Conservation (phyloP, 2,113 vertebrate species). For the Theristicus caerulescens region DNA sequence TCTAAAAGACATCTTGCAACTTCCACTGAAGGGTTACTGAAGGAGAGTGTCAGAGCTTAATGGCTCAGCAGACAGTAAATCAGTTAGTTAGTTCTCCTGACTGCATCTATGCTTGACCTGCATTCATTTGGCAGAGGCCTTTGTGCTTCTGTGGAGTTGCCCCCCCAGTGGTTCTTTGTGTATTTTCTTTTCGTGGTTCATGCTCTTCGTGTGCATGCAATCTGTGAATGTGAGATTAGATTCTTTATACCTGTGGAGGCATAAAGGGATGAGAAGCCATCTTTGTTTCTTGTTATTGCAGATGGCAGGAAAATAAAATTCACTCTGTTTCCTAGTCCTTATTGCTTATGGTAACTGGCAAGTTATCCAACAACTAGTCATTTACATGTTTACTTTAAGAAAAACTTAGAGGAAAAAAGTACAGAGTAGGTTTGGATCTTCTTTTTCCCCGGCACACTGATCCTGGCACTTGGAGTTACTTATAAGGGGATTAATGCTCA, state of each 20-base stretch:
- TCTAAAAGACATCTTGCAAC: not conserved
- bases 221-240: not conserved
- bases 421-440: not conserved
- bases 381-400: not conserved
- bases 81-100: not conserved
- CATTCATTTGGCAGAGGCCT: not conserved
- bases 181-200: not conserved
- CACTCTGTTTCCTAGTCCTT: not conserved
- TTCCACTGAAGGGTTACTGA: not conserved
- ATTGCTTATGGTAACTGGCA: not conserved
- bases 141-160: not conserved
- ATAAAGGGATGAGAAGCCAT: not conserved
- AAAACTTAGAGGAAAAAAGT: not conserved
- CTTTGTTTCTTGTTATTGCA: not conserved
- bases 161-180: not conserved
- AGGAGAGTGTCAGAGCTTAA: not conserved
- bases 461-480: not conserved
- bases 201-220: not conserved
- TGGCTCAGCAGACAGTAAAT: constrained; percentile 22
- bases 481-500: not conserved
- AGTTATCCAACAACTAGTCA: not conserved
- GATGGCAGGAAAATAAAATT: not conserved
- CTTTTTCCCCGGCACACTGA: not conserved
- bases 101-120: not conserved
- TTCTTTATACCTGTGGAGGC: not conserved